Percentiles rank a stretch among this genome's conserved stretches.
Conservation (phyloP, 2,797 vertebrate genomes). For the Cygnus olor region DNA sequence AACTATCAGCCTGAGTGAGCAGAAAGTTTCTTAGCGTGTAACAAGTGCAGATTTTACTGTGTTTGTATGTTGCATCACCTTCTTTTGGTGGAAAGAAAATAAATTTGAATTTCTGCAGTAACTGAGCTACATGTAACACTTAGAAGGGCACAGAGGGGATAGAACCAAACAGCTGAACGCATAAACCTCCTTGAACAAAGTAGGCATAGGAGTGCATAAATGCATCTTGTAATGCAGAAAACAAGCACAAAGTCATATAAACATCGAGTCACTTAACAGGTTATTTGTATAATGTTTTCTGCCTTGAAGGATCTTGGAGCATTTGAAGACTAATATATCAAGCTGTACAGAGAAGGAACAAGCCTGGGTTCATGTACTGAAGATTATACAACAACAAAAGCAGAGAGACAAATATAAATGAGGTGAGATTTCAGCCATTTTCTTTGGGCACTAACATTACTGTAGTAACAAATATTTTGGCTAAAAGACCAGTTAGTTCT, state of each 20-base stretch:
- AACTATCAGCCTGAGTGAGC: background rate
- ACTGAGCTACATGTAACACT: background rate
- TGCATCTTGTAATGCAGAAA: slow-evolving; percentile 33
- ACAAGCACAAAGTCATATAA: slow-evolving; percentile 28
- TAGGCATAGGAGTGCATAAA: slow-evolving; percentile 11
- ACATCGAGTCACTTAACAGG: slow-evolving; percentile 11
- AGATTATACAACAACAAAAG: background rate
- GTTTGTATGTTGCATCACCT: background rate
- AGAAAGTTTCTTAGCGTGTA: background rate
- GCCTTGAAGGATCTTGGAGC: slow-evolving; percentile 21
- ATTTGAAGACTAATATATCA: background rate
- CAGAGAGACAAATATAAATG: slow-evolving; percentile 3
- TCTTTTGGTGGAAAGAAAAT: slow-evolving; percentile 14
- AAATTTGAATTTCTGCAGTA: background rate
- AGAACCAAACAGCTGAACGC: background rate
- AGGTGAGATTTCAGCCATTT: background rate
- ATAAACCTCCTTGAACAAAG: slow-evolving; percentile 27
- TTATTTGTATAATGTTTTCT: slow-evolving; percentile 54
- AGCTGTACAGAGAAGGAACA: background rate
- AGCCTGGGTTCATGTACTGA: background rate
- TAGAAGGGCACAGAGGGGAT: background rate
- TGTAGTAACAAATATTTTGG: background rate
- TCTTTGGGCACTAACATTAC: background rate
- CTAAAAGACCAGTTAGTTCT: background rate
- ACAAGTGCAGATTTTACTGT: background rate